Conservation (phyloP, 2,797 vertebrate species). For the Limosa lapponica region DNA sequence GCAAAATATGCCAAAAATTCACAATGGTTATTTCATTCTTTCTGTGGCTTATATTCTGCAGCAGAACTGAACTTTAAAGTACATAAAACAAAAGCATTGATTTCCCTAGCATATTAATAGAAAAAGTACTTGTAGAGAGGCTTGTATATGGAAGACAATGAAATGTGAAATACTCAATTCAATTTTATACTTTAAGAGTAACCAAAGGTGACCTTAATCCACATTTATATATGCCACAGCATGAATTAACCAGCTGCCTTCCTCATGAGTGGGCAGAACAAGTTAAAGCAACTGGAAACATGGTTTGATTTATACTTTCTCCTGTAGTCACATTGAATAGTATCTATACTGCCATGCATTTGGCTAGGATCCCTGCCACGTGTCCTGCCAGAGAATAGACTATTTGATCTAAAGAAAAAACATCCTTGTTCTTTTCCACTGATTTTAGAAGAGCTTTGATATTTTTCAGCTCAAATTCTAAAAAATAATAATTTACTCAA, state of each 20-base stretch:
- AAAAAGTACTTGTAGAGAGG: background rate
- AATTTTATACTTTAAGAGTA: background rate
- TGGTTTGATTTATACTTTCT: background rate
- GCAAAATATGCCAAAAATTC: background rate
- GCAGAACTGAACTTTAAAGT: background rate
- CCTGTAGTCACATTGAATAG: background rate
- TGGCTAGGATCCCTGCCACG: background rate
- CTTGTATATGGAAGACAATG: background rate
- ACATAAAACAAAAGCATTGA: background rate
- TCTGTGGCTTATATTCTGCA: background rate
- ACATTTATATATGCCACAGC: background rate
- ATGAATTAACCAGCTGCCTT: background rate
- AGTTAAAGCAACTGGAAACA: background rate
- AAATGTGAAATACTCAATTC: background rate
- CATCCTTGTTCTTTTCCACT: background rate
- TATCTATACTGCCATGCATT: background rate
- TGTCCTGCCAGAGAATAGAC: background rate
- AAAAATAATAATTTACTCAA: background rate
- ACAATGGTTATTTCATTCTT: background rate
- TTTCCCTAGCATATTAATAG: background rate
- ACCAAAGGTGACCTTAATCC: background rate
- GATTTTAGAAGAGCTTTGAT: background rate
- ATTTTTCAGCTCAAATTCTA: background rate
- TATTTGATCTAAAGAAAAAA: background rate
- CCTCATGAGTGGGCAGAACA: background rate